These are phyloP conservation scores for Philereme transversata DNA, from an alignment of 2,888 invertebrate genomes.

Conservation along the genomic window DNA sequence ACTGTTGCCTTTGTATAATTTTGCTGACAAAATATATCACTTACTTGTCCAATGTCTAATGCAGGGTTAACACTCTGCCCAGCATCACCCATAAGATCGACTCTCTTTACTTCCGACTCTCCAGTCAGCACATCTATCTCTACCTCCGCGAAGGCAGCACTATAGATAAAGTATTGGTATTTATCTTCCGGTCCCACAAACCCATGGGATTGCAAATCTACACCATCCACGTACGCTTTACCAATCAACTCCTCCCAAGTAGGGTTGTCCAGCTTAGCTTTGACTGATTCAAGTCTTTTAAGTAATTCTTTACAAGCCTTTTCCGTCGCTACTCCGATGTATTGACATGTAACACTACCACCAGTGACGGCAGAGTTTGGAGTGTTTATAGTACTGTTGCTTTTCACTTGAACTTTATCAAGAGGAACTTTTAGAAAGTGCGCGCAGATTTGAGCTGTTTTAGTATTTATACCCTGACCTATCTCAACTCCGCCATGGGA, in stretches of 20 bases:
- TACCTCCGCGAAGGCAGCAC: slow-evolving; percentile 85
- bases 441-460: slow-evolving; percentile 86
- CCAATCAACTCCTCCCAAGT: slow-evolving; percentile 77
- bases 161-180: slow-evolving; percentile 68
- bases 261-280: slow-evolving; percentile 51
- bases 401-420: slow-evolving; percentile 86
- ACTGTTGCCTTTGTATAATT: no score
- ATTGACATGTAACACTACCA: slow-evolving; percentile 77
- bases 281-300: slow-evolving; percentile 41
- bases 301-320: slow-evolving; percentile 42
- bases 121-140: slow-evolving; percentile 90
- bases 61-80: slow-evolving; percentile 86
- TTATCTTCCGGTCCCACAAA: slow-evolving; percentile 38
- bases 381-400: slow-evolving; percentile 82
- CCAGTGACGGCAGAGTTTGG: slow-evolving; percentile 87
- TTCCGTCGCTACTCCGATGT: slow-evolving; percentile 45
- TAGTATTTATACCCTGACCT: slow-evolving; percentile 89
- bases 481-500: slow-evolving; percentile 62
- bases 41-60: slow-evolving; percentile 86
- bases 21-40: slow-evolving; percentile 12
- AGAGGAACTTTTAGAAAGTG: slow-evolving; percentile 86
- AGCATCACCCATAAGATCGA: slow-evolving; percentile 86
- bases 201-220: slow-evolving; percentile 58
- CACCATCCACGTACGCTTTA: slow-evolving; percentile 61
- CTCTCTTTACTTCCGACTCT: slow-evolving; percentile 82